A percentile compares a stretch with the other conserved stretches of the same genome.
phyloP scores from a whole-genome alignment of 2,888 invertebrate species.

The Cactoblastis cactorum region DNA sequence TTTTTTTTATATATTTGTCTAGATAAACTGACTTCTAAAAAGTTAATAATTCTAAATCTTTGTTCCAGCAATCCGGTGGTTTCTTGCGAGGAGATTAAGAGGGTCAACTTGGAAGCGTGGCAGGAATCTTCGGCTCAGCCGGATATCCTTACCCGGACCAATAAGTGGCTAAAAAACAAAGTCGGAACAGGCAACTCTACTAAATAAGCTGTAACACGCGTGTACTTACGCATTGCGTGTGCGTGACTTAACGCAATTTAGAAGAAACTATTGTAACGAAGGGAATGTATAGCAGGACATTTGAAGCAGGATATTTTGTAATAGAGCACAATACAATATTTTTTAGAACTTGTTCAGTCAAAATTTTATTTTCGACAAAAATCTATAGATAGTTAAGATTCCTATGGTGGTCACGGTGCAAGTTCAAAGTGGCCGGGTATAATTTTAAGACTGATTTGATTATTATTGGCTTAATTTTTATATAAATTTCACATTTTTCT shows the following conservation, averaged over 20 bases:
- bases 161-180: conserved; percentile 69
- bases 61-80: conserved; percentile 75
- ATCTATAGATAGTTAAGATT: neutral
- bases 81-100: conserved; percentile 72
- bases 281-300: no score
- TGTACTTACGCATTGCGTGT: neutral
- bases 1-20: no score
- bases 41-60: neutral
- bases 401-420: conserved; percentile 1
- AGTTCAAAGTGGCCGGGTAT: neutral
- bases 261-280: no score
- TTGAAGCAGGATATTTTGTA: no score
- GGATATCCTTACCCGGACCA: conserved; percentile 66
- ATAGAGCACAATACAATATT: no score
- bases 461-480: neutral
- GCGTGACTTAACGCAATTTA: no score
- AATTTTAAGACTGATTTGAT: conserved; percentile 11
- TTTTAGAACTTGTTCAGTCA: no score
- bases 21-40: no score
- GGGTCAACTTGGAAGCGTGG: conserved; percentile 65
- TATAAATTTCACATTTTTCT: neutral
- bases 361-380: conserved; percentile 5
- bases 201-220: conserved; percentile 44
- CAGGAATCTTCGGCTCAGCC: conserved; percentile 56
- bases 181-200: conserved; percentile 49